phyloP scores from a whole-genome alignment of 2,888 invertebrate genomes.

The Aradus depressus region DNA sequence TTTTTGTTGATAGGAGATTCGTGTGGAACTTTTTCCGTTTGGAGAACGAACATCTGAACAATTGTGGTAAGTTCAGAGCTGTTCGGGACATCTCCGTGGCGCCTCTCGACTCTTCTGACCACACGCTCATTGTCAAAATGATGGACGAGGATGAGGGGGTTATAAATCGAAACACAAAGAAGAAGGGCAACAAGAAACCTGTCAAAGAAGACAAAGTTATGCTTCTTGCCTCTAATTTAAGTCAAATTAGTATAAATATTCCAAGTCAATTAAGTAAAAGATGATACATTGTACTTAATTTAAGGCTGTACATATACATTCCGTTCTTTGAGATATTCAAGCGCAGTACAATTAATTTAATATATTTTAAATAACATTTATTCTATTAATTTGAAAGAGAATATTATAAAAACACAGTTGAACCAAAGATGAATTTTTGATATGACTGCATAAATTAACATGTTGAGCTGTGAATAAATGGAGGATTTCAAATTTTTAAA shows the following conservation, averaged over 20 bases:
- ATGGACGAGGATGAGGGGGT: constrained; percentile 50
- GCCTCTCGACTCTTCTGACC: constrained; percentile 63
- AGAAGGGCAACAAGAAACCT: constrained; percentile 27
- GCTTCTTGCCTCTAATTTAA: not conserved
- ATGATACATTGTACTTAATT: not conserved
- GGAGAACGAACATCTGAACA: constrained; percentile 82
- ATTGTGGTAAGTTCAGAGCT: constrained; percentile 79
- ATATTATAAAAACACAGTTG: too few relatives aligned
- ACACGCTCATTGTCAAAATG: constrained; percentile 45
- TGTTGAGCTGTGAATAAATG: too few relatives aligned
- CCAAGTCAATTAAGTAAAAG: constrained; percentile 1
- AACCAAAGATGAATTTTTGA: too few relatives aligned
- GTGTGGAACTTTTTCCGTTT: constrained; percentile 84
- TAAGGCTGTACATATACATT: too few relatives aligned
- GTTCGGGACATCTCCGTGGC: constrained; percentile 75
- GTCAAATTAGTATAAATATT: constrained; percentile 10
- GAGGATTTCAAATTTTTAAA: too few relatives aligned
- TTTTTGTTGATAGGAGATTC: constrained; percentile 45
- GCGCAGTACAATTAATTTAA: too few relatives aligned
- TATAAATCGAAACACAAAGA: constrained; percentile 37
- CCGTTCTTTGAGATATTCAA: too few relatives aligned
- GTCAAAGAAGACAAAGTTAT: constrained; percentile 29
- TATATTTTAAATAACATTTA: too few relatives aligned
- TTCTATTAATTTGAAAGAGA: too few relatives aligned
- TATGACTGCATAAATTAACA: too few relatives aligned